Percentiles rank a stretch among this genome's conserved stretches.
phyloP scores from a whole-genome alignment of 2,888 invertebrate species.

The Synergus laeviventris region DNA sequence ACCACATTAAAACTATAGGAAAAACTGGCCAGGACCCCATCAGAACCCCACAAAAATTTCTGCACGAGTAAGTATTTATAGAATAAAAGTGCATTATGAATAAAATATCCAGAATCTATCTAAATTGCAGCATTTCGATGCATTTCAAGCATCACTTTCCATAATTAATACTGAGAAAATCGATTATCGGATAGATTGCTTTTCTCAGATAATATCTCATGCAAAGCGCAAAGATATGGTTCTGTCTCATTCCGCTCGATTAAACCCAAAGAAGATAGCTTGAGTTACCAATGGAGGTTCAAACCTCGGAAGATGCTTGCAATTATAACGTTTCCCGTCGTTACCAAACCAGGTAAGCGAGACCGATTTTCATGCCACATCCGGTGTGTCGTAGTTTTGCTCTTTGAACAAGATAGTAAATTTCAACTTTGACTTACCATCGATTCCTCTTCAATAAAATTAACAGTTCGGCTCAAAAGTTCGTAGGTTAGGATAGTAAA shows the following conservation, averaged over 20 bases:
- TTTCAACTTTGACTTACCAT: background rate
- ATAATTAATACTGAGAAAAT: background rate
- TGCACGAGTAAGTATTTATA: no score
- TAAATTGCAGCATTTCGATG: no score
- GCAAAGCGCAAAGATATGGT: conserved; percentile 42
- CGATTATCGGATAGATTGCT: background rate
- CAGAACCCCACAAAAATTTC: no score
- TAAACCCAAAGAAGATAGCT: conserved; percentile 59
- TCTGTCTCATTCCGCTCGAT: conserved; percentile 62
- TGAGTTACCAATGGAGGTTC: conserved; percentile 52
- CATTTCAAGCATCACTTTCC: no score
- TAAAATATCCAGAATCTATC: no score
- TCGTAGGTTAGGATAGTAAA: no score
- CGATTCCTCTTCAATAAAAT: no score
- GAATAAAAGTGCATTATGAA: no score
- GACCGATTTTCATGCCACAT: conserved; percentile 72
- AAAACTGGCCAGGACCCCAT: no score
- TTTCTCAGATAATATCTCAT: background rate
- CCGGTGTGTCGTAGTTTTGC: conserved; percentile 54
- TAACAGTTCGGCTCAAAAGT: no score
- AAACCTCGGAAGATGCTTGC: conserved; percentile 57
- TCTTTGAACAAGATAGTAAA: background rate
- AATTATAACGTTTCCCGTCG: conserved; percentile 73
- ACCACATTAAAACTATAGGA: no score
- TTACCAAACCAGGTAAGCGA: conserved; percentile 72